Percentiles rank a stretch among this genome's conserved stretches.
These are phyloP conservation scores for Pimephales promelas DNA, from an alignment of 2,113 vertebrate species.

Conservation along the genomic window DNA sequence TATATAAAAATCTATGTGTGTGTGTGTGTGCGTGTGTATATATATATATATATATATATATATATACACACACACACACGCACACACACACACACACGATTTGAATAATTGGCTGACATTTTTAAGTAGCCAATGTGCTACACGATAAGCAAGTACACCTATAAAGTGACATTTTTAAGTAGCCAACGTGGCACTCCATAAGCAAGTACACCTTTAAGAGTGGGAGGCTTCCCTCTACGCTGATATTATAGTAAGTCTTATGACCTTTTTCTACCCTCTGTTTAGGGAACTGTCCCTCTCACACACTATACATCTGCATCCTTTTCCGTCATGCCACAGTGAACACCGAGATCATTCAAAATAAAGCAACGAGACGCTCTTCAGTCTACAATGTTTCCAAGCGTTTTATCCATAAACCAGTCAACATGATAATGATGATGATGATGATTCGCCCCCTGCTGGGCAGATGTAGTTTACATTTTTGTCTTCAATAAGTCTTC, in stretches of 20 bases:
- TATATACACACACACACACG: too few species aligned
- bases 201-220: not conserved
- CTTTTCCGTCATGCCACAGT: not conserved
- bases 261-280: not conserved
- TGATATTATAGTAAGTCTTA: not conserved
- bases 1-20: too few species aligned
- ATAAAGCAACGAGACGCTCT: not conserved
- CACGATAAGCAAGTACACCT: not conserved
- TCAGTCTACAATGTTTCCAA: not conserved
- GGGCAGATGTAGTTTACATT: not conserved
- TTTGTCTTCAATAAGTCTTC: not conserved
- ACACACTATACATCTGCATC: not conserved
- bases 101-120: too few species aligned
- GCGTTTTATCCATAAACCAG: not conserved
- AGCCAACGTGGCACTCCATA: not conserved
- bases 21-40: too few species aligned
- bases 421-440: not conserved
- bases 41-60: too few species aligned
- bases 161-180: not conserved
- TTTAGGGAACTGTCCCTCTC: constrained; percentile 6
- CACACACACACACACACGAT: too few species aligned
- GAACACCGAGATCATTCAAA: not conserved
- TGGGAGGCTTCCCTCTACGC: not conserved
- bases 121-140: too few species aligned
- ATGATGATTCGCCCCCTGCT: not conserved